phyloP scores from a whole-genome alignment of 2,888 invertebrate species.

The Hypsopygia costalis region DNA sequence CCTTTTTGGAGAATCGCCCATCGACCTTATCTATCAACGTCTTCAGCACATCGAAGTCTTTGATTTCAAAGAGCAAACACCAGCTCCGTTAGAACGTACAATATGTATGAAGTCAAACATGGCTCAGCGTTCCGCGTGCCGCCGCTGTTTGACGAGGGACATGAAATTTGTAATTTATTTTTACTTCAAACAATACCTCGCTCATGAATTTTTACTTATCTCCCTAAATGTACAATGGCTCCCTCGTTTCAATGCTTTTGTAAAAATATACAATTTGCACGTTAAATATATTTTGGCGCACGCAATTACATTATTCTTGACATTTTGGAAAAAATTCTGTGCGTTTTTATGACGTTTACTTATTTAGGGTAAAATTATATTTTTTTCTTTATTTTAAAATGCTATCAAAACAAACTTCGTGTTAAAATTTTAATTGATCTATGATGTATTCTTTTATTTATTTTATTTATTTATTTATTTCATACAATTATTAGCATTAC shows the following conservation, averaged over 20 bases:
- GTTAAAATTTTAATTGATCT: too few species aligned
- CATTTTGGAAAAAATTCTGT: too few species aligned
- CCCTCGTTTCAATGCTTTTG: background rate
- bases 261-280: background rate
- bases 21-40: too few species aligned
- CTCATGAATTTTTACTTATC: conserved; percentile 6
- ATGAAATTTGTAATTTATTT: conserved; percentile 9
- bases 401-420: too few species aligned
- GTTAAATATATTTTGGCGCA: background rate
- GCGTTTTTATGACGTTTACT: too few species aligned
- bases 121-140: background rate
- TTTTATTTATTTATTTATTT: too few species aligned
- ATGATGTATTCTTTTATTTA: too few species aligned
- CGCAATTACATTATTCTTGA: too few species aligned
- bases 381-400: too few species aligned
- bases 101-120: background rate
- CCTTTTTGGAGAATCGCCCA: too few species aligned
- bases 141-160: background rate
- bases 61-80: background rate
- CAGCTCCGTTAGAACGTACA: background rate
- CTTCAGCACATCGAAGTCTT: background rate
- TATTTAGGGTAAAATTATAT: too few species aligned
- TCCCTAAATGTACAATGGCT: background rate
- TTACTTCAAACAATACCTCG: conserved; percentile 4
- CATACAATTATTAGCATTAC: too few species aligned